A percentile compares a stretch with the other conserved stretches of the same genome.
Conservation (phyloP, 35 echinoderm and acorn worm genomes). For the Ophiothrix spiculata region DNA sequence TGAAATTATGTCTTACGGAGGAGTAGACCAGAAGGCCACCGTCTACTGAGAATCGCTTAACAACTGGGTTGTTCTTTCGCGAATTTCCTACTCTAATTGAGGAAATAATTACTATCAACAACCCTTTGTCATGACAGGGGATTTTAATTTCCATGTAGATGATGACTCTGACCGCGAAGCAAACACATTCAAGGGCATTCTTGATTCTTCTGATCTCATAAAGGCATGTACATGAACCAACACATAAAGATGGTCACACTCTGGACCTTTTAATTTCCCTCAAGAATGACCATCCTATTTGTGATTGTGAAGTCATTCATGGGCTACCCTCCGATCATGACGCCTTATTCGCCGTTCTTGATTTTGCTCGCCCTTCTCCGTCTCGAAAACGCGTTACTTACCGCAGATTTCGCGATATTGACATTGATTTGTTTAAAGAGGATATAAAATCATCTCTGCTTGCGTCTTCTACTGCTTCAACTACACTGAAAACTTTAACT, state of each 20-base stretch:
- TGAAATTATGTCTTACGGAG: no score
- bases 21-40: no score
- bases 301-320: background rate
- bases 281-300: slow-evolving; percentile 7
- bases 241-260: slow-evolving; percentile 35
- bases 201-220: slow-evolving; percentile 31
- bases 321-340: slow-evolving; percentile 39
- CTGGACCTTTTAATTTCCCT: slow-evolving; percentile 34
- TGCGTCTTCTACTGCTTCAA: background rate
- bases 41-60: slow-evolving; percentile 24
- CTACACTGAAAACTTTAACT: no score
- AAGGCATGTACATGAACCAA: slow-evolving; percentile 29
- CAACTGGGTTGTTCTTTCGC: background rate
- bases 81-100: slow-evolving; percentile 15
- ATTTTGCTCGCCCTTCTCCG: slow-evolving; percentile 23
- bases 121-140: background rate
- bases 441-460: background rate
- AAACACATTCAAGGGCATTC: slow-evolving; percentile 13
- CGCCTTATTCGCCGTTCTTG: slow-evolving; percentile 8
- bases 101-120: background rate
- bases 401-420: slow-evolving; percentile 1
- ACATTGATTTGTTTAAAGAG: background rate
- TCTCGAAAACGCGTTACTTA: background rate
- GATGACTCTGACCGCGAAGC: slow-evolving; percentile 16
- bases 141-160: slow-evolving; percentile 53